Evolutionary conservation across 2,797 vertebrate genomes (phyloP), one percentile per base, ranked within the genome.

Genomic region (Fringilla coelebs): DNA sequence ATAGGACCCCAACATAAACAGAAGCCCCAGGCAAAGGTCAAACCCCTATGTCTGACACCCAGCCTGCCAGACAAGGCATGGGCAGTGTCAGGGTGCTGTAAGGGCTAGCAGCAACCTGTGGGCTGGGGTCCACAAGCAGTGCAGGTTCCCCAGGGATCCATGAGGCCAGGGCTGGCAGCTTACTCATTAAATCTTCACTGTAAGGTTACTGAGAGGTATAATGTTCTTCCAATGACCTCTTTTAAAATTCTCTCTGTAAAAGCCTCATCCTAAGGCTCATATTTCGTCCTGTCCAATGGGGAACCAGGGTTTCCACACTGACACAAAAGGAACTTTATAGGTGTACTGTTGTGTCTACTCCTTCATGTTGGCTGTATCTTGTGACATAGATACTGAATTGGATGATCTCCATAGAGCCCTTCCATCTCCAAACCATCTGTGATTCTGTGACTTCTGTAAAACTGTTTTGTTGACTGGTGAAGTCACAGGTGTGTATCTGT

Each of bases 131-230:
- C 32, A 49, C 0, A 0, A 48, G 19, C 13, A 19, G 4, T 28
- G 22, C 3, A 3, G 11, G 0, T 2, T 1, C 5, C 4, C 8
- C 1, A 10, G 32, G 17, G 2, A 20, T 25, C 31, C 1, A 6
- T 36, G 21, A 58, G 32, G 9, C 9, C 40, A 45, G 14, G 8
- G 2, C 11, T 74, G 45, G 17, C 11, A 68, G 9, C 9, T 91
- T 58, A 22, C 24, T 62, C 31, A 41, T 71, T 28, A 72, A 38
- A 51, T 67, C 26, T 66, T 77, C 2, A 5, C 12, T 81, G 4
- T 49, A 58, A 52, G 8, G 5, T 13, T 55, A 73, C 45, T 61
- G 17, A 34, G 17, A n/a, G 11, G 26, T 57, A 49, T 18, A 45
- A 58, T 54, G 17, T 36, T 61, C 48, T 74, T 81, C 25, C 25